Percentiles rank a stretch among this genome's conserved stretches.
Conservation (phyloP, 2,797 vertebrate genomes). For the Siniperca scherzeri region DNA sequence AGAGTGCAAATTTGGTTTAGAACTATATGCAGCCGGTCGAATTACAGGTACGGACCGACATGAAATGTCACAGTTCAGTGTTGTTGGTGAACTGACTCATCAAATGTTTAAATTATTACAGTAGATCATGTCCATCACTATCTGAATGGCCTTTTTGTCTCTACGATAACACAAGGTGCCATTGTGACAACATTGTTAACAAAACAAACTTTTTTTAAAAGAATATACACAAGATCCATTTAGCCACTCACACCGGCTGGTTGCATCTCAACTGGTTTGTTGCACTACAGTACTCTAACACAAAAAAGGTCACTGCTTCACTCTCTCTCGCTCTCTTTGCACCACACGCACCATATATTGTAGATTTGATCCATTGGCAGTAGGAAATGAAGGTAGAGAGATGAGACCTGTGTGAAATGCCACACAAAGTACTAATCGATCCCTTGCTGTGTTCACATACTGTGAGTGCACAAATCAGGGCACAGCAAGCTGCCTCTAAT, state of each 20-base stretch:
- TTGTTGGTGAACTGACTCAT: neutral
- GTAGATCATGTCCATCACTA: neutral
- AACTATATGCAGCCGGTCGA: no score
- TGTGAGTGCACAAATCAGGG: slow-evolving; percentile 84
- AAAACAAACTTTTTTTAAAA: neutral
- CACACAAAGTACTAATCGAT: slow-evolving; percentile 83
- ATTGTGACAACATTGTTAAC: neutral
- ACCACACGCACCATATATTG: slow-evolving; percentile 18
- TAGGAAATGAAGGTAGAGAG: slow-evolving; percentile 67
- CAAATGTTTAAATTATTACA: neutral
- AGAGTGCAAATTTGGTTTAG: no score
- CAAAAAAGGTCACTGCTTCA: slow-evolving; percentile 62
- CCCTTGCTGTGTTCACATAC: slow-evolving; percentile 82
- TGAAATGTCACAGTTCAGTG: neutral
- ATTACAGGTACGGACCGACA: no score
- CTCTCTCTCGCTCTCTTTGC: slow-evolving; percentile 13
- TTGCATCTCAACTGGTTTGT: slow-evolving; percentile 36
- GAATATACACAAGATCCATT: neutral
- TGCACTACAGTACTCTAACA: slow-evolving; percentile 4
- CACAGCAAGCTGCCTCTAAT: slow-evolving; percentile 83
- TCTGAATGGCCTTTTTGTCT: neutral
- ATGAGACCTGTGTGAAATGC: slow-evolving; percentile 80
- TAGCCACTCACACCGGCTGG: neutral
- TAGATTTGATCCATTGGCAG: slow-evolving; percentile 61
- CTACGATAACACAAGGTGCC: neutral